Evolutionary conservation across 35 echinoderm and acorn worm genomes (phyloP).

Genomic region (Holothuria glaberrima): DNA sequence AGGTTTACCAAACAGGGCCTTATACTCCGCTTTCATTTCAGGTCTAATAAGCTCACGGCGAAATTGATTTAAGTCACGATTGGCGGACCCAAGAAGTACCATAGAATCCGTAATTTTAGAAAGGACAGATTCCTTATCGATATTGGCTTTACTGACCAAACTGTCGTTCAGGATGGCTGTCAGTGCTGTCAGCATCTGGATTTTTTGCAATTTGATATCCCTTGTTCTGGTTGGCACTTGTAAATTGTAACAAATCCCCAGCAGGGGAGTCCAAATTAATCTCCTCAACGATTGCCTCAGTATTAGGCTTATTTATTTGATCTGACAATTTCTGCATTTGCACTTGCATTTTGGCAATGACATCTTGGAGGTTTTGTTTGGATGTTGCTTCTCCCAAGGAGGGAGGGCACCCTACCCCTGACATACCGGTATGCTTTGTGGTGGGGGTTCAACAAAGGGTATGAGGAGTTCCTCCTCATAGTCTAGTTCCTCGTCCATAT

Average conservation of each 20-base stretch:
- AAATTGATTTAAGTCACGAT: not conserved
- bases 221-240: not conserved
- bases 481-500: not conserved
- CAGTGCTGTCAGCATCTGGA: no score
- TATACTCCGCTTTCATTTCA: conserved; percentile 3
- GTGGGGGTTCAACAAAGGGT: not conserved
- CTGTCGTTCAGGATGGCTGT: not conserved
- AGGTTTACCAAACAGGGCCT: not conserved
- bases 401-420: not conserved
- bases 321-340: not conserved
- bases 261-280: conserved; percentile 24
- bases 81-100: not conserved
- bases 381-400: not conserved
- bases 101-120: conserved; percentile 1
- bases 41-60: conserved; percentile 12
- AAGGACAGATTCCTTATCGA: not conserved
- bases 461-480: not conserved
- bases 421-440: no score
- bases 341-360: conserved; percentile 16
- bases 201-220: conserved; percentile 7
- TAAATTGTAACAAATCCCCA: not conserved
- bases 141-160: not conserved
- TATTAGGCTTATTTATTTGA: not conserved
- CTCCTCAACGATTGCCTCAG: not conserved
- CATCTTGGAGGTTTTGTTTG: not conserved